Base-by-base conservation (phyloP, 2,888 invertebrate genomes). In the Cerastis rubricosa region DNA sequence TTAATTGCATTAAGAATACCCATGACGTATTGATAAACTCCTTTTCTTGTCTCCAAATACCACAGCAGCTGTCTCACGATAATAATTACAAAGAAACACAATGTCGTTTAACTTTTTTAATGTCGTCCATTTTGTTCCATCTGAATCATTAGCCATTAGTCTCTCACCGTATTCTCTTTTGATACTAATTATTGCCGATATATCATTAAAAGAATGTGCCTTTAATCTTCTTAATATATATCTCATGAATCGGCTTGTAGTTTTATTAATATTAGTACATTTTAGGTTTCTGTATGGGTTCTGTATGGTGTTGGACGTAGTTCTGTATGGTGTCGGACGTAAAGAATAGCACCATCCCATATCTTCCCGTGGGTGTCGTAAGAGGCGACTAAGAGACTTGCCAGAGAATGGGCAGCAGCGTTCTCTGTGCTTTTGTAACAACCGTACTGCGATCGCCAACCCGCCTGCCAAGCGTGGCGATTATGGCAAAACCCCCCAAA, bases 121-220 rank as follows among this genome's bases (percentile, higher is more conserved):
- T 81, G 72, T 78, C 70, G 5, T 54, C 85, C 63, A 78, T 85
- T 85, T 85, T 83, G 84, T 83, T 83, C 64, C 45, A 76, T 72
- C 71, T 76, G 74, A 57, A 76, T 74, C 84, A 86, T 81, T 76
- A 51, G 65, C 66, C 78, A 83, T 87, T 83, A 74, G 81, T 86
- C 74, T 83, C 68, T 87, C 87, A 77, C 40, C 86, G 68, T 76
- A 9, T 65, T 68, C 71, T 85, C 85, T 83, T 87, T 87, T 86
- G 77, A 81, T 81, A 78, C 85, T 86, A 83, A 87, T 87, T 77
- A 78, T 85, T 75, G 45, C 40, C 65, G 66, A 81, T 84, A 72
- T 78, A 81, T 84, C 74, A 78, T 81, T 61, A 35, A 25, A 81
- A 81, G 74, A 84, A 84, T 85, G 70, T 61, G 43, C 29, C 71